A percentile compares a stretch with the other conserved stretches of the same genome.
These are phyloP conservation scores for Ascidia mentula DNA, from an alignment of 23 tunicate species.

Conservation along the genomic window DNA sequence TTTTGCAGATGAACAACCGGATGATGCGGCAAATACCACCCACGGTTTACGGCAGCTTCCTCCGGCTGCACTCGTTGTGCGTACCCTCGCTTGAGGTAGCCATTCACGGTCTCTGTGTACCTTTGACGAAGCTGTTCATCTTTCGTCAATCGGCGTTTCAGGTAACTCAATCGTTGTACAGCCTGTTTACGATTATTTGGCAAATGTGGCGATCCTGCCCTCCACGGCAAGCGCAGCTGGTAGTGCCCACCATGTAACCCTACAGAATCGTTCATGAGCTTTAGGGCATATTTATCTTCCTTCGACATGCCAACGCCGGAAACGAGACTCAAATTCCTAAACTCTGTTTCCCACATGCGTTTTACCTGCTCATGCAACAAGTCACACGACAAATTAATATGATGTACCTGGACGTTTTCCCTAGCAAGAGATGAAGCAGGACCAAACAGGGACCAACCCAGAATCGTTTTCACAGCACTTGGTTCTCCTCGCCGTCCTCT, in stretches of 20 bases:
- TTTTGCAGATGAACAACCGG: neutral
- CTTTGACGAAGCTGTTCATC: neutral
- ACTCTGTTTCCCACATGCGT: neutral
- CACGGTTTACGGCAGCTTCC: no score
- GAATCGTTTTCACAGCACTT: constrained; percentile 1
- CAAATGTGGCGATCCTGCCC: neutral
- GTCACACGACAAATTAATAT: neutral
- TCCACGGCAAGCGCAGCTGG: constrained; percentile 22
- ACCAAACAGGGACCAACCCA: constrained; percentile 18
- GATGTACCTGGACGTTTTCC: neutral
- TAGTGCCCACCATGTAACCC: constrained; percentile 5
- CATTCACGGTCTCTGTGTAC: neutral
- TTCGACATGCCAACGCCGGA: neutral
- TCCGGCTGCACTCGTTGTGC: no score
- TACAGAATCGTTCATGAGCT: constrained; percentile 1
- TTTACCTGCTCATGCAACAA: neutral
- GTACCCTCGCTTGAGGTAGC: constrained; percentile 2
- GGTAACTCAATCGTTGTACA: neutral
- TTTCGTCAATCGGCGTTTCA: constrained; percentile 11
- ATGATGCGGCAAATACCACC: constrained; percentile 20
- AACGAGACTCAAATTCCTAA: neutral
- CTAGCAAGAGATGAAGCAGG: neutral
- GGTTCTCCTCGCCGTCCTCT: neutral
- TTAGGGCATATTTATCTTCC: neutral
- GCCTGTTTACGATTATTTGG: constrained; percentile 13